A percentile compares a stretch with the other conserved stretches of the same genome.
These are phyloP conservation scores for Hirundichthys speculiger DNA, from an alignment of 2,113 vertebrate species.

Conservation along the genomic window DNA sequence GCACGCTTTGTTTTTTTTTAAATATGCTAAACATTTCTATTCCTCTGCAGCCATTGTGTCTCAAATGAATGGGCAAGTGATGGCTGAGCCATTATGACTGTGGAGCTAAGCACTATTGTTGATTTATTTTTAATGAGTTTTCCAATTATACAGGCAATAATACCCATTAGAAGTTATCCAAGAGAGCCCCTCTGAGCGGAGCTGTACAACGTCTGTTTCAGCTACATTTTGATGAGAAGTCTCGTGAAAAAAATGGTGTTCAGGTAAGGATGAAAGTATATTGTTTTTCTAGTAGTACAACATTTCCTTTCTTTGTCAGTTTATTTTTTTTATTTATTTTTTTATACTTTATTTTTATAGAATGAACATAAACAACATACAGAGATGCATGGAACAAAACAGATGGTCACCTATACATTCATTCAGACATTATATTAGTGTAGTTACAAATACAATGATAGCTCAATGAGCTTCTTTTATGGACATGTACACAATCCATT, in stretches of 20 bases:
- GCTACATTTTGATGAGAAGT: background rate
- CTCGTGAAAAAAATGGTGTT: conserved; percentile 2
- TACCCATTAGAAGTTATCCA: conserved; percentile 71
- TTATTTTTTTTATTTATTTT: too few relatives aligned
- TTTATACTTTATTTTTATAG: too few relatives aligned
- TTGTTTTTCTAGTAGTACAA: conserved; percentile 1
- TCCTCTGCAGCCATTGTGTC: conserved; percentile 42
- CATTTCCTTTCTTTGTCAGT: too few relatives aligned
- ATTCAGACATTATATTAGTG: too few relatives aligned
- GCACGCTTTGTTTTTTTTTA: conserved; percentile 23
- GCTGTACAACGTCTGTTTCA: conserved; percentile 1
- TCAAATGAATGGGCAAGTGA: conserved; percentile 63
- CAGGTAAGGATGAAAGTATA: conserved; percentile 21
- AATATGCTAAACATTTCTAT: conserved; percentile 10
- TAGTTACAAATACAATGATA: too few relatives aligned
- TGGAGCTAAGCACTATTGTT: conserved; percentile 73
- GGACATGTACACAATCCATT: too few relatives aligned
- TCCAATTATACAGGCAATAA: conserved; percentile 74
- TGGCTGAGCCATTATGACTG: conserved; percentile 66
- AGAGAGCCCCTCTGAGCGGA: conserved; percentile 37
- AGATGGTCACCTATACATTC: too few relatives aligned
- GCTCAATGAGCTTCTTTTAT: too few relatives aligned
- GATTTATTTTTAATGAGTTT: conserved; percentile 81
- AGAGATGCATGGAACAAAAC: too few relatives aligned
- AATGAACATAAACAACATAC: too few relatives aligned